Evolutionary conservation across 2,888 invertebrate species (phyloP).

Genomic region (Pollenia angustigena): DNA sequence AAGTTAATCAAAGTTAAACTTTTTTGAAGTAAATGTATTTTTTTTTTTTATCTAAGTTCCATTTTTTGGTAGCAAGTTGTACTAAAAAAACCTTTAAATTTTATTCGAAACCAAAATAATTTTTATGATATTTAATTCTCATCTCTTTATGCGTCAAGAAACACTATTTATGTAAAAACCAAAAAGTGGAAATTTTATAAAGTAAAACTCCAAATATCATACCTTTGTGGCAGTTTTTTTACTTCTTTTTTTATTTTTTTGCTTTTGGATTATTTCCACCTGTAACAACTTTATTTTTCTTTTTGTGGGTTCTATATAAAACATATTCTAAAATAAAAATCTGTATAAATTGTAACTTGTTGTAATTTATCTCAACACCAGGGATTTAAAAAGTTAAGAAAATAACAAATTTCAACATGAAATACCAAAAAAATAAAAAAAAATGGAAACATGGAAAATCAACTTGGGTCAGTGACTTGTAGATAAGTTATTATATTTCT

Average conservation of each 20-base stretch:
- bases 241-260: background rate
- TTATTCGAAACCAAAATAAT: too few species aligned
- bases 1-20: too few species aligned
- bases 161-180: slow-evolving; percentile 1
- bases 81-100: too few species aligned
- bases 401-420: slow-evolving; percentile 61
- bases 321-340: slow-evolving; percentile 62
- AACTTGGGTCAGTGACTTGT: slow-evolving; percentile 68
- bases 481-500: slow-evolving; percentile 60
- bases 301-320: slow-evolving; percentile 16
- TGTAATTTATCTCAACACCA: slow-evolving; percentile 71
- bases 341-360: slow-evolving; percentile 62
- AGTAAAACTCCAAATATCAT: slow-evolving; percentile 6
- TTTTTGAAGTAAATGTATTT: too few species aligned
- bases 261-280: slow-evolving; percentile 34
- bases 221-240: slow-evolving; percentile 39
- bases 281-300: slow-evolving; percentile 30
- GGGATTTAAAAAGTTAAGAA: slow-evolving; percentile 69
- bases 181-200: slow-evolving; percentile 10
- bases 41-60: too few species aligned
- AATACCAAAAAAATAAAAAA: slow-evolving; percentile 24
- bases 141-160: background rate
- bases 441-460: slow-evolving; percentile 54
- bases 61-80: too few species aligned
- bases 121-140: background rate